phyloP scores from a whole-genome alignment of 2,797 vertebrate genomes.

The Poecilia velifera region DNA sequence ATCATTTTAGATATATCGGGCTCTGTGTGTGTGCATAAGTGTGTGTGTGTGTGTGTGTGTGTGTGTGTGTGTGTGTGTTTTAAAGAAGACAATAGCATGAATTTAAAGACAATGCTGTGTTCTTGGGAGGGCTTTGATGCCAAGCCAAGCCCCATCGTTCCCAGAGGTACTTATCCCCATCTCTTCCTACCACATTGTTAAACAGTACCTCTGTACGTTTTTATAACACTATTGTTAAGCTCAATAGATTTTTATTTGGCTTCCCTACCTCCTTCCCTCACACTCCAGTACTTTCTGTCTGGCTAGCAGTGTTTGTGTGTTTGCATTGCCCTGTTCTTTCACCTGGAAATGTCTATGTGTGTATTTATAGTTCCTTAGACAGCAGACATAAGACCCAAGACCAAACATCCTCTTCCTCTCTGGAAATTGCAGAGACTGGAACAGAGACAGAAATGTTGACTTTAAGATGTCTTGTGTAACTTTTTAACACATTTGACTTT shows the following conservation, averaged over 20 bases:
- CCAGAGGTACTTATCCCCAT: conserved; percentile 77
- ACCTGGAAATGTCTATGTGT: conserved; percentile 83
- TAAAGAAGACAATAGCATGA: conserved; percentile 76
- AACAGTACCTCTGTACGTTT: conserved; percentile 81
- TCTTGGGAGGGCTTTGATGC: conserved; percentile 80
- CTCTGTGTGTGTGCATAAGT: conserved; percentile 14
- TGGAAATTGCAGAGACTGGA: conserved; percentile 81
- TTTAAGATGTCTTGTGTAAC: conserved; percentile 36
- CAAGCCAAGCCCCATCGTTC: conserved; percentile 77
- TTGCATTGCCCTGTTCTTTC: conserved; percentile 79
- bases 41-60: conserved; percentile 21
- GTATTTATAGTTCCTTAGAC: conserved; percentile 84
- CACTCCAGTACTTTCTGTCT: conserved; percentile 51
- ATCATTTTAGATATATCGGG: conserved; percentile 69
- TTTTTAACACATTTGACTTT: conserved; percentile 19
- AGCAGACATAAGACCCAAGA: conserved; percentile 84
- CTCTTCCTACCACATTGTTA: conserved; percentile 84
- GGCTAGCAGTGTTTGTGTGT: conserved; percentile 64
- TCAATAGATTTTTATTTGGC: conserved; percentile 80
- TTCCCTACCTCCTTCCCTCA: conserved; percentile 47
- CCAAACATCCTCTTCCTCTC: conserved; percentile 88
- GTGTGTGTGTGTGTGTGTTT: conserved; percentile 25
- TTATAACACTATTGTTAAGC: conserved; percentile 81
- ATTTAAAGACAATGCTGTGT: conserved; percentile 81
- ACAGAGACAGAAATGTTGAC: conserved; percentile 56